These are phyloP conservation scores for Bubo bubo DNA, from an alignment of 2,113 vertebrate genomes.

Conservation along the genomic window DNA sequence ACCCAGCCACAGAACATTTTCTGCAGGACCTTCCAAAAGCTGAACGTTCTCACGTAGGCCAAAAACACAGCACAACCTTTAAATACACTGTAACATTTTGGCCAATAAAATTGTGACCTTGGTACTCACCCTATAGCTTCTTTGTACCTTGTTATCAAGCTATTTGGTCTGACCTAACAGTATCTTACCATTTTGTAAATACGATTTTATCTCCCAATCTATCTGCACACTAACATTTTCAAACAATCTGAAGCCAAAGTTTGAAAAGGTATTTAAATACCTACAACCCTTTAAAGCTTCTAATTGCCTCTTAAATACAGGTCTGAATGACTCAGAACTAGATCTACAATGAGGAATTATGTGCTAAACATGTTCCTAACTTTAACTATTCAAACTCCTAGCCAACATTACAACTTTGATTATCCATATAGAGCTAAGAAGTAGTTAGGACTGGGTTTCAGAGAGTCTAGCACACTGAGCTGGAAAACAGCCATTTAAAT, in stretches of 20 bases:
- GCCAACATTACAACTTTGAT: background rate
- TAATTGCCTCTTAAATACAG: background rate
- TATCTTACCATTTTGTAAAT: background rate
- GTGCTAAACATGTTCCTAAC: background rate
- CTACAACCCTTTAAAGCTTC: background rate
- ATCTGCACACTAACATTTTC: background rate
- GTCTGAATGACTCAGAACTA: background rate
- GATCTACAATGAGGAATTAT: background rate
- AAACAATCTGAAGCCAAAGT: background rate
- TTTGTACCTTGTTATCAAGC: background rate
- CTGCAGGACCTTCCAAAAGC: background rate
- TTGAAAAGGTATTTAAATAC: background rate
- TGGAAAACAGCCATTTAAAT: background rate
- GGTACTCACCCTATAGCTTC: background rate
- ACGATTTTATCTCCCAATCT: background rate
- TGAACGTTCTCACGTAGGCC: rapidly evolving
- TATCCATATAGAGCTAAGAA: rapidly evolving
- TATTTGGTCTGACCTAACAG: background rate
- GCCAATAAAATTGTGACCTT: background rate
- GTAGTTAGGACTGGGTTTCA: background rate
- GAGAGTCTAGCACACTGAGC: background rate
- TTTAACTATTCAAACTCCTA: background rate
- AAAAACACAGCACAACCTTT: background rate
- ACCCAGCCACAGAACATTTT: background rate
- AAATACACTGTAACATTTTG: background rate